Evolutionary conservation across 2,888 invertebrate genomes (phyloP).

Genomic region (Chaitophorus viminalis): DNA sequence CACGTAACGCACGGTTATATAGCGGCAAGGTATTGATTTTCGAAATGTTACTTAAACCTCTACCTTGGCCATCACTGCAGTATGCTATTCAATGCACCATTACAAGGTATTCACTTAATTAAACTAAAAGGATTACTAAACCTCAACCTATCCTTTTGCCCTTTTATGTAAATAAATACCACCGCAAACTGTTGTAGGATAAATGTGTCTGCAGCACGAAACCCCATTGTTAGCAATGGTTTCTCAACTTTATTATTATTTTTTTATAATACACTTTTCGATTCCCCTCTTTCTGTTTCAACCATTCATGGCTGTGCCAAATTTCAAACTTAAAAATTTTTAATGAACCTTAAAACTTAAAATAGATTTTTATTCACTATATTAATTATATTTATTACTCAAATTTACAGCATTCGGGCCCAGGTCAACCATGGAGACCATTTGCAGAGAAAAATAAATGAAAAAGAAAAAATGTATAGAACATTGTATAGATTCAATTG

Average conservation of each 20-base stretch:
- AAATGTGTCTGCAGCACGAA: constrained; percentile 58
- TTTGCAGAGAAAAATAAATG: background rate
- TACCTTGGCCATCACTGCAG: constrained; percentile 45
- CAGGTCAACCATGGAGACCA: background rate
- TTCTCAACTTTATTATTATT: constrained; percentile 22
- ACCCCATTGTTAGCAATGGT: constrained; percentile 43
- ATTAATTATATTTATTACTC: background rate
- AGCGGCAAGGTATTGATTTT: constrained; percentile 52
- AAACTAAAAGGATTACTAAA: constrained; percentile 59
- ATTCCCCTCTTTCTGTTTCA: background rate
- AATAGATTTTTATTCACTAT: background rate
- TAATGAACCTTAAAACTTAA: constrained; percentile 3
- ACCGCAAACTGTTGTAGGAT: constrained; percentile 17
- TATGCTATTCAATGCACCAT: constrained; percentile 53
- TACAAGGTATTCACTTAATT: constrained; percentile 61
- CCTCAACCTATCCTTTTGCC: constrained; percentile 17
- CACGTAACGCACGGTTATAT: background rate
- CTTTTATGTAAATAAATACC: constrained; percentile 54
- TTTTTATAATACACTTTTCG: constrained; percentile 22
- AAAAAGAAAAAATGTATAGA: background rate
- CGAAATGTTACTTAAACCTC: constrained; percentile 46
- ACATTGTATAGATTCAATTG: constrained; percentile 2
- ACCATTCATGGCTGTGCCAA: constrained; percentile 38
- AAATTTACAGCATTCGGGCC: background rate
- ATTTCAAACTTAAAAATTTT: constrained; percentile 14